These are phyloP conservation scores for Oreochromis aureus DNA, from an alignment of 2,113 vertebrate species.

Conservation along the genomic window DNA sequence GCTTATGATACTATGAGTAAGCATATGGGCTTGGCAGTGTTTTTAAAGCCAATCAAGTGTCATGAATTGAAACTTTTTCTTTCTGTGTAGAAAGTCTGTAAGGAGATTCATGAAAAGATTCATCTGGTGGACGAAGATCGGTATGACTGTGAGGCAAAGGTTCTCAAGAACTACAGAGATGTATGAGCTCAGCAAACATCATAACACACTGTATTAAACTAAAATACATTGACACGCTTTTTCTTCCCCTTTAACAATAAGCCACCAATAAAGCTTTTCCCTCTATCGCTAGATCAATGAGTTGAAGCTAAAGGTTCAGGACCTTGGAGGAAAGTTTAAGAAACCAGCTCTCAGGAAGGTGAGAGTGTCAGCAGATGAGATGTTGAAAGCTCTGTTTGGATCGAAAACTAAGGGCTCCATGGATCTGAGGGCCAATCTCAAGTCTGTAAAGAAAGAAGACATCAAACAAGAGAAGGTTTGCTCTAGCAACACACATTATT, in stretches of 20 bases:
- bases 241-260: not conserved
- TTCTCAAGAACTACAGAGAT: conserved; percentile 80
- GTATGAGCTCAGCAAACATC: conserved; percentile 54
- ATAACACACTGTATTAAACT: not conserved
- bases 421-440: conserved; percentile 93
- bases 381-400: conserved; percentile 92
- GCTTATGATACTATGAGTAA: not conserved
- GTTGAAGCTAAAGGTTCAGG: conserved; percentile 89
- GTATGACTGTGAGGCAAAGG: conserved; percentile 83
- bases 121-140: conserved; percentile 83
- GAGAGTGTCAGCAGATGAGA: conserved; percentile 91
- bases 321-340: conserved; percentile 95
- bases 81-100: conserved; percentile 75
- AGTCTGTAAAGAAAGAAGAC: conserved; percentile 98
- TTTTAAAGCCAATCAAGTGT: not conserved
- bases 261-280: not conserved
- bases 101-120: conserved; percentile 73
- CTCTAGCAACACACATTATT: not conserved
- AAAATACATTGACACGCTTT: not conserved
- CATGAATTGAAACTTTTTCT: not conserved
- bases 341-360: conserved; percentile 88
- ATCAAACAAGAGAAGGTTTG: conserved; percentile 79
- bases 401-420: conserved; percentile 97
- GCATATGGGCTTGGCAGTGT: not conserved
- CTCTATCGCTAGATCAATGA: conserved; percentile 80